These are phyloP conservation scores for Cheilosia grossa DNA, from an alignment of 2,888 invertebrate species.

Conservation along the genomic window DNA sequence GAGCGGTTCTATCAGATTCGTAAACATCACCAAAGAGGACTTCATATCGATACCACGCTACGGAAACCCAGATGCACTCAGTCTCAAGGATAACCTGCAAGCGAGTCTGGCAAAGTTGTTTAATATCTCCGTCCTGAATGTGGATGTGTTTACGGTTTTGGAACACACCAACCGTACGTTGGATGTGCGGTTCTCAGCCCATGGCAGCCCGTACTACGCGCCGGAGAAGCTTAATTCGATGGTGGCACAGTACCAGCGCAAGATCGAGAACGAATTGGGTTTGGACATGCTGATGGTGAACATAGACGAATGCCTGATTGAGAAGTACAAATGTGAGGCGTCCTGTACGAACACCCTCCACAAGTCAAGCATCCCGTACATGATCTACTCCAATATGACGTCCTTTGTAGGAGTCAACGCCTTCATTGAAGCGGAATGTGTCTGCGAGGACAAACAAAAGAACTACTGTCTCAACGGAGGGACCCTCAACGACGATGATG, in stretches of 20 bases:
- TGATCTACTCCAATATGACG: conserved; percentile 96
- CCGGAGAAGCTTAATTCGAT: conserved; percentile 94
- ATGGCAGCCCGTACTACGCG: conserved; percentile 96
- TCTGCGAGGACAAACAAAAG: conserved; percentile 84
- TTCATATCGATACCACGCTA: conserved; percentile 87
- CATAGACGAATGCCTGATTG: conserved; percentile 94
- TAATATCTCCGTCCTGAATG: conserved; percentile 91
- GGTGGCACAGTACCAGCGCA: conserved; percentile 88
- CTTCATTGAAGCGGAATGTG: conserved; percentile 91
- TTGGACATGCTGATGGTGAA: conserved; percentile 93
- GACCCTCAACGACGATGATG: conserved; percentile 85
- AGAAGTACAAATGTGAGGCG: conserved; percentile 87
- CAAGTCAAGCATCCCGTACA: conserved; percentile 89
- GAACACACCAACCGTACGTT: conserved; percentile 86
- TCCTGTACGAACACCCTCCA: conserved; percentile 92
- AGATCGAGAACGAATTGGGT: conserved; percentile 89
- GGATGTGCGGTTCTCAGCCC: conserved; percentile 96
- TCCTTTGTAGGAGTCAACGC: conserved; percentile 97
- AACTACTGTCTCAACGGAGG: conserved; percentile 91
- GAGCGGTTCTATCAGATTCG: conserved; percentile 95
- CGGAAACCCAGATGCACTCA: conserved; percentile 78
- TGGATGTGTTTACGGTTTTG: conserved; percentile 97
- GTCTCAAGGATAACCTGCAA: conserved; percentile 83
- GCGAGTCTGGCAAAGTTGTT: conserved; percentile 88
- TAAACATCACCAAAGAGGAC: conserved; percentile 92